phyloP scores from a whole-genome alignment of 2,797 vertebrate genomes.

The Mormyrops attenuatus region DNA sequence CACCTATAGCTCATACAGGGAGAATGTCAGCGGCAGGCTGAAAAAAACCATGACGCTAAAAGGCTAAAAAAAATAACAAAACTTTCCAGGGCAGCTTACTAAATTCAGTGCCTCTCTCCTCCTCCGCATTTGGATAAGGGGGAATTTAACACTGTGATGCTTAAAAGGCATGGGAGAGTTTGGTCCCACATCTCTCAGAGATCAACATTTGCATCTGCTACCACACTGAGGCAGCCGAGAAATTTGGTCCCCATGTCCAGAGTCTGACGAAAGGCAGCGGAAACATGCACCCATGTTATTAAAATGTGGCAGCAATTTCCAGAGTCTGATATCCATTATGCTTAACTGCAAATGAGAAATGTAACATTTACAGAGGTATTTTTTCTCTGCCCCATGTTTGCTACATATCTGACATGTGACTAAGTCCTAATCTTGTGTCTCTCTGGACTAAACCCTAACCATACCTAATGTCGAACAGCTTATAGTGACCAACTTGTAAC shows the following conservation, averaged over 20 bases:
- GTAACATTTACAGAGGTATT: slow-evolving; percentile 5
- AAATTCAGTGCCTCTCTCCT: neutral
- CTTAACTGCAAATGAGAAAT: slow-evolving; percentile 19
- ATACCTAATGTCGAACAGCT: slow-evolving; percentile 33
- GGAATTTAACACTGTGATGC: neutral
- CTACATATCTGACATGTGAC: neutral
- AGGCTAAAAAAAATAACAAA: neutral
- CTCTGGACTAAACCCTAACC: slow-evolving; percentile 1
- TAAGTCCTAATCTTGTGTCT: neutral
- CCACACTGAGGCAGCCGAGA: neutral
- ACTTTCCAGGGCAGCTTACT: neutral
- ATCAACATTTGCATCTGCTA: neutral
- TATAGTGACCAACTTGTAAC: slow-evolving; percentile 24
- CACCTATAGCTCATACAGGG: neutral
- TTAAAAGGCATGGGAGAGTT: slow-evolving; percentile 6
- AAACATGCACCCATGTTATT: slow-evolving; percentile 2
- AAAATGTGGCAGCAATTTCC: slow-evolving; percentile 32
- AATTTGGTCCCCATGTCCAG: neutral
- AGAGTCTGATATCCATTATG: slow-evolving; percentile 15
- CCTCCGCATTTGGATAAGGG: neutral
- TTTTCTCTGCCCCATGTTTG: neutral
- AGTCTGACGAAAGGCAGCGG: neutral
- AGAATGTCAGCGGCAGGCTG: neutral
- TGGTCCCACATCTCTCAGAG: neutral
- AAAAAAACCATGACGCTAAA: neutral